These are phyloP conservation scores for Carapus acus DNA, from an alignment of 2,797 vertebrate genomes.

Conservation along the genomic window DNA sequence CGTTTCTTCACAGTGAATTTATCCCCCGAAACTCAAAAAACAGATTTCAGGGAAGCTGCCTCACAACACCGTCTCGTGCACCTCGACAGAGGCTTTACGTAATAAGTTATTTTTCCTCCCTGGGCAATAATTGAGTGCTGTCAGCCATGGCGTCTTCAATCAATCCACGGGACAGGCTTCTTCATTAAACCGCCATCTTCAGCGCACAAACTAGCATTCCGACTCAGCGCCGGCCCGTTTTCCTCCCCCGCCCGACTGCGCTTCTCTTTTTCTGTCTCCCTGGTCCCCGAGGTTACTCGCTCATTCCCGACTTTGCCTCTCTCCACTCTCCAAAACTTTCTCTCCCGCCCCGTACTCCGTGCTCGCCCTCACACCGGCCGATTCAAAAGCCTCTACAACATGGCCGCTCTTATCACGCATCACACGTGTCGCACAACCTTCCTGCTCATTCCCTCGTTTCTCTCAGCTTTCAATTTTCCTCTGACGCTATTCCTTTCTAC, in stretches of 20 bases:
- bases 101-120: conserved; percentile 19
- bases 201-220: not conserved
- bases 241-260: not conserved
- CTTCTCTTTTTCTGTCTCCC: conserved; percentile 4
- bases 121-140: conserved; percentile 29
- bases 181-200: conserved; percentile 11
- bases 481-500: conserved; percentile 39
- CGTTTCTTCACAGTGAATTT: no score
- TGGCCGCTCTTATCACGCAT: conserved; percentile 43
- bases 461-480: conserved; percentile 51
- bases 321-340: conserved; percentile 32
- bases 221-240: conserved; percentile 1
- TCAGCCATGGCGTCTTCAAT: conserved; percentile 26
- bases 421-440: conserved; percentile 25
- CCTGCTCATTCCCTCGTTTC: conserved; percentile 21
- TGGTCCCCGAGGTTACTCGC: conserved; percentile 4
- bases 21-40: no score
- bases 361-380: conserved; percentile 28
- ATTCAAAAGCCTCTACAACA: conserved; percentile 34
- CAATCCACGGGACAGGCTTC: conserved; percentile 9
- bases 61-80: conserved; percentile 1
- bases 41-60: conserved; percentile 1
- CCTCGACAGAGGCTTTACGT: conserved; percentile 4
- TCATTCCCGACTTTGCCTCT: conserved; percentile 20
- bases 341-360: conserved; percentile 13